These are phyloP conservation scores for Papilio demoleus DNA, from an alignment of 2,888 invertebrate species.

Conservation along the genomic window DNA sequence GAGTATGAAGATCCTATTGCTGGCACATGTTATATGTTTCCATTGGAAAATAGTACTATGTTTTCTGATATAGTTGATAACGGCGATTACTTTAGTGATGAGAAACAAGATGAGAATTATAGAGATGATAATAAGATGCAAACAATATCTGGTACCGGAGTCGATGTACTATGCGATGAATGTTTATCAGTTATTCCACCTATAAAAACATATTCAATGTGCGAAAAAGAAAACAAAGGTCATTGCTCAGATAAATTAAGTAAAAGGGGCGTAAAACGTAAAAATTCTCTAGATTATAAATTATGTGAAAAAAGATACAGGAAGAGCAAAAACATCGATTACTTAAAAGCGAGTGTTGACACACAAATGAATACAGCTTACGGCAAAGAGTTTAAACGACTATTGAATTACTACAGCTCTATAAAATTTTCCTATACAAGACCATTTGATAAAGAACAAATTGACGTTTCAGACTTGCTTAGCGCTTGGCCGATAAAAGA, in stretches of 20 bases:
- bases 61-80: conserved; percentile 41
- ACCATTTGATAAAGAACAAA: conserved; percentile 67
- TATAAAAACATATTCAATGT: conserved; percentile 60
- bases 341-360: conserved; percentile 57
- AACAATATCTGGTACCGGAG: background rate
- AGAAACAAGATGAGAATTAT: conserved; percentile 40
- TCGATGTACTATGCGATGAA: background rate
- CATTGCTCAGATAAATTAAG: conserved; percentile 32
- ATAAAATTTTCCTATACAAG: conserved; percentile 72
- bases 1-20: conserved; percentile 59
- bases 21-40: conserved; percentile 62
- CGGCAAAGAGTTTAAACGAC: conserved; percentile 61
- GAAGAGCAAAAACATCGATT: conserved; percentile 73
- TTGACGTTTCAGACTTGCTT: conserved; percentile 60
- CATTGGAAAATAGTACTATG: conserved; percentile 47
- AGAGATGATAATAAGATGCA: conserved; percentile 44
- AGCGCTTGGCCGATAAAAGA: conserved; percentile 65
- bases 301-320: conserved; percentile 60
- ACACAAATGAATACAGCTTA: conserved; percentile 57
- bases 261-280: conserved; percentile 61
- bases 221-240: conserved; percentile 36
- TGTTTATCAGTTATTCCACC: conserved; percentile 48
- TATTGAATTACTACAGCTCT: conserved; percentile 67
- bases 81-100: conserved; percentile 36
- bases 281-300: conserved; percentile 57